Conservation (phyloP, 2,797 vertebrate genomes). For the Leucoraja ocellata region DNA sequence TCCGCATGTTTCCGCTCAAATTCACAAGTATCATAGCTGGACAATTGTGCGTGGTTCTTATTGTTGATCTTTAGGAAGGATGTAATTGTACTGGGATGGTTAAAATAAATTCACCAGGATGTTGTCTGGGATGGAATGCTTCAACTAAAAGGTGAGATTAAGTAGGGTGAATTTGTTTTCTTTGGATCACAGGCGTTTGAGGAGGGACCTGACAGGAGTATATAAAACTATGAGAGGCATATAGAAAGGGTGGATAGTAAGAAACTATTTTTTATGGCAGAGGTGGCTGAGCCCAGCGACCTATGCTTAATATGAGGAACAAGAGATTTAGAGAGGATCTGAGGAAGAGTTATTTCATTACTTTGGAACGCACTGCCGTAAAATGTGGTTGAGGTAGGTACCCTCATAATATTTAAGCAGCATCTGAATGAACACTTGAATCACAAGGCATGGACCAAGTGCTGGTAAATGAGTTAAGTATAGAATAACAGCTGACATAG, state of each 20-base stretch:
- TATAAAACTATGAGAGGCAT: not conserved
- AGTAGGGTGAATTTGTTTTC: not conserved
- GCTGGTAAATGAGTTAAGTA: no score
- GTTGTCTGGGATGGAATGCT: not conserved
- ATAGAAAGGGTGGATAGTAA: not conserved
- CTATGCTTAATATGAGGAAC: no score
- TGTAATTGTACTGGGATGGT: not conserved
- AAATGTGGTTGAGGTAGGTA: no score
- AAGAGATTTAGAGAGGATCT: no score
- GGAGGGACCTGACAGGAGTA: not conserved
- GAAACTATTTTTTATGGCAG: not conserved
- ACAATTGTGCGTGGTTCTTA: not conserved
- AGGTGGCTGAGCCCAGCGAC: no score
- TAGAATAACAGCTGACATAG: no score
- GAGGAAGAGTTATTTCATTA: no score
- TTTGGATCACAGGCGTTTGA: not conserved
- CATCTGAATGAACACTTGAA: no score
- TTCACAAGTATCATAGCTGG: not conserved
- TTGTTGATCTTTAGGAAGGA: not conserved
- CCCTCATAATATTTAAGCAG: no score
- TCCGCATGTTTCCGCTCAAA: no score
- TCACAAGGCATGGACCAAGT: no score
- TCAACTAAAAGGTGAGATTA: not conserved
- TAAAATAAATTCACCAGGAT: not conserved
- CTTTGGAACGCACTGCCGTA: no score